phyloP scores from a whole-genome alignment of 2,888 invertebrate species.

The Melinopterus prodromus region DNA sequence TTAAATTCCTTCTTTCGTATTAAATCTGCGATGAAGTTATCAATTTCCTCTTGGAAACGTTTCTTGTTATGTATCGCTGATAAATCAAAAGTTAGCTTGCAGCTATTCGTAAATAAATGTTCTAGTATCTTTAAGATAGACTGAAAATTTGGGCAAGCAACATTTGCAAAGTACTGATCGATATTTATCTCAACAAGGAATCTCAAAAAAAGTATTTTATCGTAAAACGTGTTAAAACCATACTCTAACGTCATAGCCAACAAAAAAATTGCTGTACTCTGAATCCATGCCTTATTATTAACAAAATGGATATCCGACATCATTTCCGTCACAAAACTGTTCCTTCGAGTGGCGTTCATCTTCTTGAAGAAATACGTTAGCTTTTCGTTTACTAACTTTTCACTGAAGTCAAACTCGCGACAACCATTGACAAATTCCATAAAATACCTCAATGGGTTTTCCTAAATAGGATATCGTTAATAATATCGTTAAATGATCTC shows the following conservation, averaged over 20 bases:
- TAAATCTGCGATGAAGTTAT: slow-evolving; percentile 65
- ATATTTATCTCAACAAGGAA: slow-evolving; percentile 67
- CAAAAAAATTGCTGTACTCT: slow-evolving; percentile 66
- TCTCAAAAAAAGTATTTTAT: slow-evolving; percentile 71
- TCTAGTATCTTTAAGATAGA: slow-evolving; percentile 27
- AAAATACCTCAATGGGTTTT: slow-evolving; percentile 66
- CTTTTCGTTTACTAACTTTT: slow-evolving; percentile 46
- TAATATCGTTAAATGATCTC: not conserved
- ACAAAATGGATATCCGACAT: slow-evolving; percentile 62
- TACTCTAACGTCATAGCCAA: slow-evolving; percentile 69
- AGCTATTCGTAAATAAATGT: slow-evolving; percentile 53
- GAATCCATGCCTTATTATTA: slow-evolving; percentile 66
- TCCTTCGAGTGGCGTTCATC: slow-evolving; percentile 50
- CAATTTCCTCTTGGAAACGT: slow-evolving; percentile 61
- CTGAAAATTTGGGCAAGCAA: slow-evolving; percentile 59
- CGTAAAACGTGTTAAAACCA: slow-evolving; percentile 69
- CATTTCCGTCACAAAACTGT: slow-evolving; percentile 49
- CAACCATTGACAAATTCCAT: slow-evolving; percentile 53
- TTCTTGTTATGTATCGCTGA: slow-evolving; percentile 51
- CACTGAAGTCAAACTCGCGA: slow-evolving; percentile 54
- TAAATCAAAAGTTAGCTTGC: slow-evolving; percentile 65
- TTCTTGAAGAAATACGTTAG: slow-evolving; percentile 58
- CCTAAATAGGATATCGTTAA: slow-evolving; percentile 58
- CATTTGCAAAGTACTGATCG: slow-evolving; percentile 63
- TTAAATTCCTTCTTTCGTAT: slow-evolving; percentile 63